Base-by-base conservation (phyloP, 2,113 vertebrate genomes). In the Odocoileus virginianus region DNA sequence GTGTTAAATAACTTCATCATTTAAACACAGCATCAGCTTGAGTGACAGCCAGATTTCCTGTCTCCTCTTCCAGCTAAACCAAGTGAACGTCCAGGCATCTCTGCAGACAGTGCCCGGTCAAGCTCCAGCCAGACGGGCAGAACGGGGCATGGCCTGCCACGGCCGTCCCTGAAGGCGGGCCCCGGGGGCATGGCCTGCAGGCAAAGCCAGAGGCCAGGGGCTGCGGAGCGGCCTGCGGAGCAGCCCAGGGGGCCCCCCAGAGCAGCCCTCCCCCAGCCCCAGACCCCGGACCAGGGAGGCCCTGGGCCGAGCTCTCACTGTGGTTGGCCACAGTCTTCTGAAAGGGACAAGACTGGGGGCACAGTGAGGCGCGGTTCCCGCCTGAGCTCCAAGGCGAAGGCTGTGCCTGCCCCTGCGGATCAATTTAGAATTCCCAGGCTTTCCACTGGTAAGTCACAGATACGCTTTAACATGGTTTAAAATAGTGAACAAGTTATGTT, bases 41-140 rank as follows among this genome's bases (percentile, higher is more conserved):
- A 60, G 47, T 43, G 60, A 30, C 30, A 11, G n/a, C 33, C 23
- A 52, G 33, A 27, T 71, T 27, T 54, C 27, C 2, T n/a, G 64
- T 85, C 55, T 79, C 52, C 10, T 55, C 82, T 98, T 98, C 93
- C 96, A 99, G 98, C 93, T 40, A 98, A 96, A 88, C 30, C 96
- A 15, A 87, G 54, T 2, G 8, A 58, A 1, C 71, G 84, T 76
- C 81, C 95, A 36, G 99, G 98, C 95, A 58, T 97, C 7, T 97
- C 97, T 8, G 60, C 98, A 28, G 99, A 97, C 78, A 45, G 97
- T 81, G 98, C 98, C 67, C 98, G 87, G 85, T 78, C 98, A 9
- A 79, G 90, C 27, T 83, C 93, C 60, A 97, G 89, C 60, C 98
- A 87, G 60, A 87, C 57, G 50, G 97, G 98, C 92, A 87, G 98